Evolutionary conservation across 2,888 invertebrate species (phyloP).

Genomic region (Gastrophysa polygoni): DNA sequence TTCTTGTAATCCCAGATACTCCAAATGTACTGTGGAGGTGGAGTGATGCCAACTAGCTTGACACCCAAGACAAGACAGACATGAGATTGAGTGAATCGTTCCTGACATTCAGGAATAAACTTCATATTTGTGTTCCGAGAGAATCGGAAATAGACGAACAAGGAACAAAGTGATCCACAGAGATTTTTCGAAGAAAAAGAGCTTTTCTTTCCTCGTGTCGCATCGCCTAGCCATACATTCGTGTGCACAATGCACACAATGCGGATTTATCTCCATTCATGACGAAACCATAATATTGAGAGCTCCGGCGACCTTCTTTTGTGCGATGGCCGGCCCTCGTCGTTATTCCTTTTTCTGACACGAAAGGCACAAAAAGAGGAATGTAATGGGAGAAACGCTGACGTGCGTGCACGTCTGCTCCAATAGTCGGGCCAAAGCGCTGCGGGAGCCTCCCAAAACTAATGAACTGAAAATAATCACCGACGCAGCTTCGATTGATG

Average conservation of each 20-base stretch:
- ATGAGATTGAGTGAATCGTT: no score
- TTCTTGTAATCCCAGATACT: no score
- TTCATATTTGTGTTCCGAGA: background rate
- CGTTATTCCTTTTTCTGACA: slow-evolving; percentile 23
- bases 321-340: slow-evolving; percentile 25
- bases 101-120: no score
- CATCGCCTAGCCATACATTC: slow-evolving; percentile 9
- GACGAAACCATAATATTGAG: slow-evolving; percentile 24
- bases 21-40: no score
- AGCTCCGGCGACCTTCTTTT: slow-evolving; percentile 23
- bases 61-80: no score
- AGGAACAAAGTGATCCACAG: background rate
- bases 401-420: slow-evolving; percentile 36
- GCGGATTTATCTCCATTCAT: slow-evolving; percentile 7
- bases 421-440: slow-evolving; percentile 16
- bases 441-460: slow-evolving; percentile 17
- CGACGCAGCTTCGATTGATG: slow-evolving; percentile 19
- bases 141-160: background rate
- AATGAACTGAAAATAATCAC: slow-evolving; percentile 36
- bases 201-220: background rate
- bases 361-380: slow-evolving; percentile 24
- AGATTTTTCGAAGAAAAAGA: background rate
- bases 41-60: no score
- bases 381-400: slow-evolving; percentile 44
- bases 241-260: slow-evolving; percentile 17